phyloP scores from a whole-genome alignment of 2,113 vertebrate genomes.

The Mirounga angustirostris region DNA sequence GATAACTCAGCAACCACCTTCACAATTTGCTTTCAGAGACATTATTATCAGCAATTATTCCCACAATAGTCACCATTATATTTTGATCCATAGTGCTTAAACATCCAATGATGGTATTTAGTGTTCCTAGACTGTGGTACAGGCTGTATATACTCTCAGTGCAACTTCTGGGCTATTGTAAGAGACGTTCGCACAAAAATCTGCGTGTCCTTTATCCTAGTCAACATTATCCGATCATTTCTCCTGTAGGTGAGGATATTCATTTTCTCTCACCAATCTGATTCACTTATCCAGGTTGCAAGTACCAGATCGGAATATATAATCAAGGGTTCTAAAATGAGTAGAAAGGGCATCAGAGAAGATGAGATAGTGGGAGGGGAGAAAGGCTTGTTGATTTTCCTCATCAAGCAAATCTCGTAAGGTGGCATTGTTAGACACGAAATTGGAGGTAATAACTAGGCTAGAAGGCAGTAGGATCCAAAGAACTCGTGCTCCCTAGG shows the following conservation, averaged over 20 bases:
- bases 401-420: constrained; percentile 46
- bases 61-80: background rate
- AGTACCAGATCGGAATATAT: constrained; percentile 9
- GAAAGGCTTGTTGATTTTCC: constrained; percentile 49
- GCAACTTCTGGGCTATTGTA: background rate
- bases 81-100: background rate
- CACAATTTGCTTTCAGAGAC: constrained; percentile 45
- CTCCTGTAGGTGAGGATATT: constrained; percentile 39
- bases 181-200: background rate
- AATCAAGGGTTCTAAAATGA: constrained; percentile 65
- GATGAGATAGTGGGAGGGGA: background rate
- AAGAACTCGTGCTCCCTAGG: background rate
- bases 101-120: background rate
- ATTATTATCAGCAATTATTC: constrained; percentile 38
- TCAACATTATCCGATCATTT: constrained; percentile 6
- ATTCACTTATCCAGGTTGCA: constrained; percentile 54
- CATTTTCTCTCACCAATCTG: constrained; percentile 55
- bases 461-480: background rate
- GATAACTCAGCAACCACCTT: background rate
- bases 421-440: background rate
- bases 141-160: background rate
- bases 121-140: background rate
- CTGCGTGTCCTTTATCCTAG: background rate
- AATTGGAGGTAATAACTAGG: background rate
- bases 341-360: background rate